Base-by-base conservation (phyloP, 2,113 vertebrate species). In the Erpornis zantholeuca region DNA sequence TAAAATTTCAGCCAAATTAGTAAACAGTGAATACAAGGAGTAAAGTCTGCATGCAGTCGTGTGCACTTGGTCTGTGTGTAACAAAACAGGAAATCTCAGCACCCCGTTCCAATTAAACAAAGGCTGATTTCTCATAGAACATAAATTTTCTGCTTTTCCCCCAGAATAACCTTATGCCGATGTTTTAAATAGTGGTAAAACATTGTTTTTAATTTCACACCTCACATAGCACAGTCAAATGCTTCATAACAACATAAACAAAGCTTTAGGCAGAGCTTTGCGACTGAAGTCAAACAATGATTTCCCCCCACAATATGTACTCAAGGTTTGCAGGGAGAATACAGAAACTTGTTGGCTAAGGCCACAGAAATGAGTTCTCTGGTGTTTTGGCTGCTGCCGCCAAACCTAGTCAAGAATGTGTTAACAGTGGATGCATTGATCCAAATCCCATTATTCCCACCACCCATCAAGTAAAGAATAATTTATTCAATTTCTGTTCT, bases 401-500 rank as follows among this genome's bases (percentile, higher is more conserved):
- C 97, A 94, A 95, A 88, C 59, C 76, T 93, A 81, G 86, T 91
- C 80, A 69, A 95, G 80, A 86, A 85, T 40, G 59, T 89, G 90
- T 97, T 96, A 97, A 95, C 94, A 96, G 96, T 81, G 95, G 90
- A 95, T 66, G 44, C 88, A 65, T 61, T 93, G 87, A 96, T 96
- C 94, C 70, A 73, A 91, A 76, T 82, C 82, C 88, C 90, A 86
- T 92, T 94, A 89, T 86, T 95, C 83, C 92, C 78, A 45, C 44
- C 84, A 88, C 64, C 83, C 40, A 40, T 82, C 76, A n/a, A 50
- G 77, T 35, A 25, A 90, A 92, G 72, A 60, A 35, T 38, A 35
- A n/a, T 97, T 97, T 98, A 98, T 95, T 99, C 99, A 96, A 98
- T 94, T 97, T 98, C 98, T 44, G 98, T 92, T 91, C 98, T 98